phyloP scores from a whole-genome alignment of 2,113 vertebrate species.

The Bubo scandiacus region DNA sequence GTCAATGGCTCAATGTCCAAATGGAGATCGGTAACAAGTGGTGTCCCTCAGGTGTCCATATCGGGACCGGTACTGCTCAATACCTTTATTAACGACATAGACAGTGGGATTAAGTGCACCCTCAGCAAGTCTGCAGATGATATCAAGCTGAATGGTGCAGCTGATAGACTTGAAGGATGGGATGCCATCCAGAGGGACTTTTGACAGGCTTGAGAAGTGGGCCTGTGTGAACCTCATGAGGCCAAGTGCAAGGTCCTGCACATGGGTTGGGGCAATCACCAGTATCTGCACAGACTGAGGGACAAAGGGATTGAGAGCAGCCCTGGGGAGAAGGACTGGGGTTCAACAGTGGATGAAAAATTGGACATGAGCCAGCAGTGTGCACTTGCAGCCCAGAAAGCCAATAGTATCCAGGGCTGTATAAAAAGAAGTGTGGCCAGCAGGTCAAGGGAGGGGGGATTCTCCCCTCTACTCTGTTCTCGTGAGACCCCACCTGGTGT shows the following conservation, averaged over 20 bases:
- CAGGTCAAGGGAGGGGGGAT: neutral
- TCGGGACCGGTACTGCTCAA: neutral
- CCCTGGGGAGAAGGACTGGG: neutral
- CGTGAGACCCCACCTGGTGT: neutral
- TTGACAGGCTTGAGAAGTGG: neutral
- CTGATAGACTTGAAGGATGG: neutral
- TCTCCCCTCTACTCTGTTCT: neutral
- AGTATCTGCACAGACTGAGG: neutral
- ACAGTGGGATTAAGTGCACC: neutral
- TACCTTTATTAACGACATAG: neutral
- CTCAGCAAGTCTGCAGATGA: neutral
- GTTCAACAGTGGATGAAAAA: neutral
- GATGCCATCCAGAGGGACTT: neutral
- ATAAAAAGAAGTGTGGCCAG: neutral
- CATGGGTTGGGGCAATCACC: neutral
- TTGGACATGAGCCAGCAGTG: neutral
- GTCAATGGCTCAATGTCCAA: neutral
- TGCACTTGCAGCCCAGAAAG: neutral
- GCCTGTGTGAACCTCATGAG: neutral
- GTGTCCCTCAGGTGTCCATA: neutral
- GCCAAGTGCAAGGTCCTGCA: neutral
- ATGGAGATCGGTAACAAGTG: neutral
- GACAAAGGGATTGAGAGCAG: neutral
- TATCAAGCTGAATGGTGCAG: neutral
- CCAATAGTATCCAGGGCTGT: neutral